These are phyloP conservation scores for Pagetopsis macropterus DNA, from an alignment of 2,797 vertebrate genomes.

Conservation along the genomic window DNA sequence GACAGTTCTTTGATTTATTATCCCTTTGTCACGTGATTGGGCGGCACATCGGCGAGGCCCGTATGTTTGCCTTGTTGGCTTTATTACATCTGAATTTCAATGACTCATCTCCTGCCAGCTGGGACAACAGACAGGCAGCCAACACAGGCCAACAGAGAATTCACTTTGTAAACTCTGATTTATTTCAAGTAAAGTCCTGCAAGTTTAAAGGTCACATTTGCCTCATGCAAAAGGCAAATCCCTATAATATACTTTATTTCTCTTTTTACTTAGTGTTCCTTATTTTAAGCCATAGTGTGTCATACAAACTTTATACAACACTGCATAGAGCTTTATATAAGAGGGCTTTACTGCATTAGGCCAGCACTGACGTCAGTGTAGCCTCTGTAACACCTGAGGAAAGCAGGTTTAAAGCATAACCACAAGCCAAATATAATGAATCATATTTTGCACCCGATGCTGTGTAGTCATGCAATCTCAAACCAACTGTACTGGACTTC, in stretches of 20 bases:
- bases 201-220: slow-evolving; percentile 20
- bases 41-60: slow-evolving; percentile 5
- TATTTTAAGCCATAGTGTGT: not conserved
- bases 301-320: not conserved
- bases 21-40: slow-evolving; percentile 15
- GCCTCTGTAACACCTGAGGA: not conserved
- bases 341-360: slow-evolving; percentile 7
- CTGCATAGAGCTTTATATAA: not conserved
- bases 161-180: slow-evolving; percentile 34
- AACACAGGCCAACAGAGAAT: slow-evolving; percentile 17
- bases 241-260: not conserved
- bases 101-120: slow-evolving; percentile 36
- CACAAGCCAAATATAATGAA: slow-evolving; percentile 5
- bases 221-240: not conserved
- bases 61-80: slow-evolving; percentile 28
- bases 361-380: slow-evolving; percentile 1
- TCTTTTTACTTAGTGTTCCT: not conserved
- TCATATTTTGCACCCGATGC: slow-evolving; percentile 14
- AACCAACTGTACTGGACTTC: not conserved
- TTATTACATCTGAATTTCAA: slow-evolving; percentile 49
- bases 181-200: slow-evolving; percentile 4
- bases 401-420: slow-evolving; percentile 16
- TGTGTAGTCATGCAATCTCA: slow-evolving; percentile 2
- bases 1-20: slow-evolving; percentile 33
- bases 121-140: slow-evolving; percentile 28